Conservation (phyloP, 2,113 vertebrate genomes). For the Piliocolobus tephrosceles region DNA sequence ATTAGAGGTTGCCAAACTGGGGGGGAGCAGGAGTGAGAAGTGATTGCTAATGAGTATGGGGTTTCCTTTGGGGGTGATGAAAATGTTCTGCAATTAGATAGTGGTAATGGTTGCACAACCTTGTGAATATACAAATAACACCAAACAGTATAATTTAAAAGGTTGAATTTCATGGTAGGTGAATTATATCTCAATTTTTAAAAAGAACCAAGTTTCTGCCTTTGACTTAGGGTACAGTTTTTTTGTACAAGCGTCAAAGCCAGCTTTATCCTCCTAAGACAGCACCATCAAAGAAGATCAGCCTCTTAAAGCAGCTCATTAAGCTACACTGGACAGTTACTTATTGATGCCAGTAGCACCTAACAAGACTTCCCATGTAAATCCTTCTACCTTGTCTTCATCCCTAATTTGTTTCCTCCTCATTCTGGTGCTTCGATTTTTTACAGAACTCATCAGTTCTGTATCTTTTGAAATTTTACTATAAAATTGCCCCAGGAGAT, state of each 20-base stretch:
- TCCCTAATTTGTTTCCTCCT: not conserved
- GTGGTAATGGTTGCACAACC: not conserved
- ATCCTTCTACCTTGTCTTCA: not conserved
- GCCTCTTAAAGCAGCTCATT: not conserved
- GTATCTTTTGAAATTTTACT: constrained; percentile 8
- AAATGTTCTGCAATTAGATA: not conserved
- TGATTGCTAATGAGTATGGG: not conserved
- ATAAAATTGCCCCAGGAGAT: not conserved
- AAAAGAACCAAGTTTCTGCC: not conserved
- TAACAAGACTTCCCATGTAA: not conserved
- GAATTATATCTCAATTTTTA: constrained; percentile 15
- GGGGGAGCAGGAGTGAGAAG: not conserved
- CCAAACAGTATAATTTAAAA: not conserved
- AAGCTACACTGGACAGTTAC: not conserved
- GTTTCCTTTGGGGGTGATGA: constrained; percentile 4
- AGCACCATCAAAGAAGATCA: not conserved
- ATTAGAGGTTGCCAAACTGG: not conserved
- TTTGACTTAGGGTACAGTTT: not conserved
- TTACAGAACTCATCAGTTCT: not conserved
- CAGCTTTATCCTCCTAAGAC: not conserved
- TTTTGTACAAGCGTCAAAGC: not conserved
- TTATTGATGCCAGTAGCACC: not conserved
- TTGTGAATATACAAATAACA: constrained; percentile 12
- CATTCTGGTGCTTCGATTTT: not conserved
- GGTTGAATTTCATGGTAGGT: not conserved